Percentiles rank a stretch among this genome's conserved stretches.
Conservation (phyloP, 2,888 invertebrate species). For the Callosobruchus maculatus region DNA sequence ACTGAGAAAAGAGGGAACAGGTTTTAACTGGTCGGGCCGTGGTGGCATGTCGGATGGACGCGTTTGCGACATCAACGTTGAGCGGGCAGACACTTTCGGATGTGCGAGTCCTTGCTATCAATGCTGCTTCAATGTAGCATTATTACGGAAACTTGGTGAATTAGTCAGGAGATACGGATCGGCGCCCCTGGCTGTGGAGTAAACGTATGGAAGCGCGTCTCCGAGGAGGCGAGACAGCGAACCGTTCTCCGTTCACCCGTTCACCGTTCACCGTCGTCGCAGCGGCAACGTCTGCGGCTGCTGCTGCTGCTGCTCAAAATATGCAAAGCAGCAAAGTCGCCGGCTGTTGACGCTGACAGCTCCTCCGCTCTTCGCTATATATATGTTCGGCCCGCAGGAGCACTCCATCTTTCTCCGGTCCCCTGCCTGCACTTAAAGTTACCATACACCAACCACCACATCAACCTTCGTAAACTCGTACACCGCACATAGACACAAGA, state of each 20-base stretch:
- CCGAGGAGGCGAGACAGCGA: not conserved
- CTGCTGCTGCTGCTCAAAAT: not conserved
- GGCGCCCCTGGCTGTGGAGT: not conserved
- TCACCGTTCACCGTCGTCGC: not conserved
- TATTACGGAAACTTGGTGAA: not conserved
- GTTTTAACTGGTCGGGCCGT: no score
- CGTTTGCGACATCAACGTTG: no score
- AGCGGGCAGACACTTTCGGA: no score
- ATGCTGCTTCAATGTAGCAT: no score
- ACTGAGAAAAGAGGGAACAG: no score
- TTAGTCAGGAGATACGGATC: not conserved
- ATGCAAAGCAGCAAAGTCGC: not conserved
- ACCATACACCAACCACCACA: not conserved
- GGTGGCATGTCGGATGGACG: no score
- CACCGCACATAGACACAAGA: no score
- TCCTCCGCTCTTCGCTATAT: not conserved
- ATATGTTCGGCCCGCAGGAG: not conserved
- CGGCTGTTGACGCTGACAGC: not conserved
- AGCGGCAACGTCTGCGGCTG: not conserved
- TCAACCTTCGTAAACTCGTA: no score
- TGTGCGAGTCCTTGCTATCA: no score
- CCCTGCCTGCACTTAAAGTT: not conserved
- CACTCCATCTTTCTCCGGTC: not conserved
- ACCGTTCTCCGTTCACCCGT: not conserved
- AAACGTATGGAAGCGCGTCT: not conserved